A percentile compares a stretch with the other conserved stretches of the same genome.
Conservation (phyloP, 2,113 vertebrate species). For the Plecturocebus donacophilus region DNA sequence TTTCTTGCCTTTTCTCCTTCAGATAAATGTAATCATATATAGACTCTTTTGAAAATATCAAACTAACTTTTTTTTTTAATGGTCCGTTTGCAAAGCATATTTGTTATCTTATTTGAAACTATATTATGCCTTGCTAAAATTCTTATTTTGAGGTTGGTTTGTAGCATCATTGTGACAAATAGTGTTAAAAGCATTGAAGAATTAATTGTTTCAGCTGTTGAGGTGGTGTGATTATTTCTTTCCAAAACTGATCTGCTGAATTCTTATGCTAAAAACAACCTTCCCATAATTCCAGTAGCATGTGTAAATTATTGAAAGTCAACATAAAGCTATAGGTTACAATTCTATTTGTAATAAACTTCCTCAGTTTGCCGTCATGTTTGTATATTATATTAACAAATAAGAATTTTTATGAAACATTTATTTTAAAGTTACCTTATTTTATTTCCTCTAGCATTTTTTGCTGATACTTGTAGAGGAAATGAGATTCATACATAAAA, state of each 20-base stretch:
- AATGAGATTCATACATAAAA: conserved; percentile 35
- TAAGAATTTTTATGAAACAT: conserved; percentile 32
- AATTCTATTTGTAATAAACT: conserved; percentile 29
- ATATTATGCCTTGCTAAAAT: not conserved
- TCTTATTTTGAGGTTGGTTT: conserved; percentile 46
- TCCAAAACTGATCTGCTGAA: conserved; percentile 16
- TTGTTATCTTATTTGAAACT: conserved; percentile 45
- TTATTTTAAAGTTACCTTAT: conserved; percentile 30
- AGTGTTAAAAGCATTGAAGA: not conserved
- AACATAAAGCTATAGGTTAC: not conserved
- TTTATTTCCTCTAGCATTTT: conserved; percentile 29
- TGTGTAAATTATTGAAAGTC: conserved; percentile 37
- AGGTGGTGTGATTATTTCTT: not conserved
- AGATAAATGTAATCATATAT: not conserved
- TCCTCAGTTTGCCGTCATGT: not conserved
- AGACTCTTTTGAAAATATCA: conserved; percentile 25
- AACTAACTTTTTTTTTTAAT: not conserved
- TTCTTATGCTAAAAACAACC: conserved; percentile 39
- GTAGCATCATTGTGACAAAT: not conserved
- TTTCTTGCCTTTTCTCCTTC: conserved; percentile 18
- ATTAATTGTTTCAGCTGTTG: not conserved
- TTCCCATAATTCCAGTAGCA: not conserved
- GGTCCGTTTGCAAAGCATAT: conserved; percentile 29
- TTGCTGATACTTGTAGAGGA: not conserved
- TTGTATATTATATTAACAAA: conserved; percentile 42